Conservation (phyloP, 2,113 vertebrate genomes). For the Himantopus leucocephalus region DNA sequence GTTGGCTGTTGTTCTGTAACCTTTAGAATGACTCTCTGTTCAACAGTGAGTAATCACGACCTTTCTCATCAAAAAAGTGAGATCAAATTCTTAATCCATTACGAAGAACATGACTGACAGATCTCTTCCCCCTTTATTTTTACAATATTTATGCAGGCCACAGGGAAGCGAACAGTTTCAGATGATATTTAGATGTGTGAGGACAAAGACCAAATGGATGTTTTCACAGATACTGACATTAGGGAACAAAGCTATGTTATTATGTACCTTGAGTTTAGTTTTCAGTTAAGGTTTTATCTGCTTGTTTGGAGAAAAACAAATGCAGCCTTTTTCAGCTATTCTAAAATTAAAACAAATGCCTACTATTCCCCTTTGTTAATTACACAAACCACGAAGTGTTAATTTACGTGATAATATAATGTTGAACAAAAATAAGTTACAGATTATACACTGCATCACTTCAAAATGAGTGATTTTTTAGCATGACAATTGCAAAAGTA, state of each 20-base stretch:
- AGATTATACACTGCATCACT: not conserved
- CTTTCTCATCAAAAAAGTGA: constrained; percentile 20
- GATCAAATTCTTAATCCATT: constrained; percentile 11
- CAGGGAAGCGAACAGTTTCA: not conserved
- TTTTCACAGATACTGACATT: not conserved
- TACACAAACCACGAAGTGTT: not conserved
- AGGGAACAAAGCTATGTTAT: not conserved
- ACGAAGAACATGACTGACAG: not conserved
- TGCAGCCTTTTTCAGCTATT: not conserved
- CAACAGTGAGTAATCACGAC: constrained; percentile 3
- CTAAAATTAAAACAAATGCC: not conserved
- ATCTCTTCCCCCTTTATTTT: not conserved
- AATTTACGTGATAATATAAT: not conserved
- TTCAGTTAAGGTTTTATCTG: not conserved
- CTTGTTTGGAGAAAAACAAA: not conserved
- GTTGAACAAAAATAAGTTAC: not conserved
- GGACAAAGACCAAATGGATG: not conserved
- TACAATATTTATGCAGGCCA: not conserved
- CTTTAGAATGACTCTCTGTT: constrained; percentile 40
- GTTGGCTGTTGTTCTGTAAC: constrained; percentile 2
- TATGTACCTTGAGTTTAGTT: not conserved
- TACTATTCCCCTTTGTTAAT: not conserved
- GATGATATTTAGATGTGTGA: not conserved
- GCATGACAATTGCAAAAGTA: not conserved
- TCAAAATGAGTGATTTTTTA: not conserved